phyloP scores from a whole-genome alignment of 1,140 invertebrate species.

The Drepana arcuata region DNA sequence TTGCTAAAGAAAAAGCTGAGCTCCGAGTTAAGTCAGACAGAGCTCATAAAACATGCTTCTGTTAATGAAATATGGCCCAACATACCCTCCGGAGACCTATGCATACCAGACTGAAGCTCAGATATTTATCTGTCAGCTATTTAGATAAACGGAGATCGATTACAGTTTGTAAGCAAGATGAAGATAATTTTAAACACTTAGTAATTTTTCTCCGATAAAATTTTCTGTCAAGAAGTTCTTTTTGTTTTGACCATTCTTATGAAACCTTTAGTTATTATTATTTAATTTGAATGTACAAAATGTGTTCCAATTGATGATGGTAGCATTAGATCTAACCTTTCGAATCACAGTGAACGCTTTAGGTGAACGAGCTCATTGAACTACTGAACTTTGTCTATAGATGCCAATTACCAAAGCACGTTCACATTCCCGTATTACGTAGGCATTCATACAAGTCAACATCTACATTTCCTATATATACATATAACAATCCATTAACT shows the following conservation, averaged over 20 bases:
- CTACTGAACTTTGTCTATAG: slow-evolving; percentile 57
- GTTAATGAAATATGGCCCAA: slow-evolving; percentile 26
- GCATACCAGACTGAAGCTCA: not conserved
- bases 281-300: not conserved
- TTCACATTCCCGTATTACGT: slow-evolving; percentile 23
- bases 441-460: not conserved
- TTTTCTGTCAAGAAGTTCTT: not conserved
- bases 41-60: slow-evolving; percentile 20
- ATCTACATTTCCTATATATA: not conserved
- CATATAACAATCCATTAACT: too few species aligned
- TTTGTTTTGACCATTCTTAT: not conserved
- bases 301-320: not conserved
- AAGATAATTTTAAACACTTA: not conserved
- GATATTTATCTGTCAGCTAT: not conserved
- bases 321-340: slow-evolving; percentile 41
- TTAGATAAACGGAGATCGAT: not conserved
- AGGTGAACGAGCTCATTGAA: slow-evolving; percentile 42
- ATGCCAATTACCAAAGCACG: slow-evolving; percentile 40
- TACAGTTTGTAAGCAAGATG: too few species aligned
- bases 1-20: slow-evolving; percentile 15
- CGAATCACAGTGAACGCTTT: slow-evolving; percentile 41
- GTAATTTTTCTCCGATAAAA: not conserved
- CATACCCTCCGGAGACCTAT: not conserved
- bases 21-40: slow-evolving; percentile 21
- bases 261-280: not conserved